These are phyloP conservation scores for Illadopsis cleaveri DNA, from an alignment of 2,113 vertebrate species.

Conservation along the genomic window DNA sequence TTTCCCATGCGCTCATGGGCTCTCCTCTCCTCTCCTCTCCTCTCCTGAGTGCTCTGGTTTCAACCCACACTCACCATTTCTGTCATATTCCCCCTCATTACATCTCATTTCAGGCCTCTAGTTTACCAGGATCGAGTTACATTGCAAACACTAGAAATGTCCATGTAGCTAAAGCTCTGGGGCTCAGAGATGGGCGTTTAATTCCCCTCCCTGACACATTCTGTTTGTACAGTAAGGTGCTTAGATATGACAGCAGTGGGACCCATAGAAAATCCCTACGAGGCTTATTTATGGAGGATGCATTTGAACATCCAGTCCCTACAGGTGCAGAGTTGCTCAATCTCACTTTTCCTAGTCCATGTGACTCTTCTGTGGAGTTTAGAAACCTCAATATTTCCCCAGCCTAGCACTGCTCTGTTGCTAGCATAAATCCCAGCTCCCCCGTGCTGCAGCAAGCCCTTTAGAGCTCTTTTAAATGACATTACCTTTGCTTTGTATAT, in stretches of 20 bases:
- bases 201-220: background rate
- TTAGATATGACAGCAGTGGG: background rate
- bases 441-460: background rate
- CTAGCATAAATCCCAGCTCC: background rate
- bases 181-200: background rate
- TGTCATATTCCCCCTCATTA: background rate
- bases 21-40: no score
- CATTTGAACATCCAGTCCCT: background rate
- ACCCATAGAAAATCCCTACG: background rate
- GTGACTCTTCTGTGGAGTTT: background rate
- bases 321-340: background rate
- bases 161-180: background rate
- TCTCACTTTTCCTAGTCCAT: background rate
- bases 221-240: background rate
- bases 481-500: conserved; percentile 19
- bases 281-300: background rate
- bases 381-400: background rate
- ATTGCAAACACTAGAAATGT: background rate
- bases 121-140: background rate
- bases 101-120: conserved; percentile 1
- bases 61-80: background rate
- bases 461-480: conserved; percentile 26
- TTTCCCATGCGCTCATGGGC: no score
- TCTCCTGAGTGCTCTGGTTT: background rate
- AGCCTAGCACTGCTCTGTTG: background rate